Conservation (phyloP, 2,888 invertebrate genomes). For the Cataglyphis livida region DNA sequence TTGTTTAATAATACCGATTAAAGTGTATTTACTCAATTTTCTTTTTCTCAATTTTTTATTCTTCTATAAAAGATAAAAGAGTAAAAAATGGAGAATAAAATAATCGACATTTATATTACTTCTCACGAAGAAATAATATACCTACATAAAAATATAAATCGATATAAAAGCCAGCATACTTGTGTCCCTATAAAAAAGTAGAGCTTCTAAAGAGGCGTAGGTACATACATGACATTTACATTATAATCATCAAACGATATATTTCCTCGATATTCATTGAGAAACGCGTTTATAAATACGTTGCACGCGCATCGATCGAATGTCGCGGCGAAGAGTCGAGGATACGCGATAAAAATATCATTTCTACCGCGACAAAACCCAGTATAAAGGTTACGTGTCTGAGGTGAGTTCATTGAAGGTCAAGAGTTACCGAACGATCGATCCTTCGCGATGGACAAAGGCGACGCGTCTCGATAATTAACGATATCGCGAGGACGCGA, state of each 20-base stretch:
- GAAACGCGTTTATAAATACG: conserved; percentile 41
- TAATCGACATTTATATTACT: no score
- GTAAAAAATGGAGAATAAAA: no score
- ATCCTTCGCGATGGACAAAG: conserved; percentile 45
- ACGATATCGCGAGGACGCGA: conserved; percentile 16
- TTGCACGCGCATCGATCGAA: conserved; percentile 31
- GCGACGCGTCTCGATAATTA: conserved; percentile 37
- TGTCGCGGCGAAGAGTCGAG: conserved; percentile 24
- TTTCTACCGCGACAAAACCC: background rate
- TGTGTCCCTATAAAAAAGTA: background rate
- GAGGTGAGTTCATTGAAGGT: conserved; percentile 29
- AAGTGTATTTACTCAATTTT: background rate
- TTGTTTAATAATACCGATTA: background rate
- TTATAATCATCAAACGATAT: conserved; percentile 2
- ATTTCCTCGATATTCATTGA: conserved; percentile 48
- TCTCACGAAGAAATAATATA: no score
- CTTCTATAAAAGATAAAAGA: background rate
- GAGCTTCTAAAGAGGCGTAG: conserved; percentile 2
- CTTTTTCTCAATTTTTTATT: background rate
- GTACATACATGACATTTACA: background rate
- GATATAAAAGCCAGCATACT: background rate
- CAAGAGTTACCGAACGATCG: conserved; percentile 46
- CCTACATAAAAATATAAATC: background rate
- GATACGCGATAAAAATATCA: conserved; percentile 34
- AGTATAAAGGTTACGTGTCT: background rate